These are phyloP conservation scores for Diceros bicornis DNA, from an alignment of 2,797 vertebrate species.

Conservation along the genomic window DNA sequence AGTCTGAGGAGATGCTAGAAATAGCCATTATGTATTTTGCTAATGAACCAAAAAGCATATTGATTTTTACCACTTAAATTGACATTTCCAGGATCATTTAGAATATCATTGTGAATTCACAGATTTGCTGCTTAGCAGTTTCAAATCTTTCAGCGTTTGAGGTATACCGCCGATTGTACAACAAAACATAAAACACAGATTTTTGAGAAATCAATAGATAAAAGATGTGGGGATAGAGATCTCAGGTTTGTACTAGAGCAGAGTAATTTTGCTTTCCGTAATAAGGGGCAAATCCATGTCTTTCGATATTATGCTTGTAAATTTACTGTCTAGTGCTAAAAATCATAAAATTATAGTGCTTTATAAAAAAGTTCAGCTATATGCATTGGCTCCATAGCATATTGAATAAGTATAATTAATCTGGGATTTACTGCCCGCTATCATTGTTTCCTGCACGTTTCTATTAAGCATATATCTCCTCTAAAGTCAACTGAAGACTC, in stretches of 20 bases:
- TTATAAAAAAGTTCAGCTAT: not conserved
- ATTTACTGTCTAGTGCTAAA: constrained; percentile 47
- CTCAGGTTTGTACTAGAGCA: constrained; percentile 3
- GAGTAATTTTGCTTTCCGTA: constrained; percentile 17
- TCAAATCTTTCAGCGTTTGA: constrained; percentile 62
- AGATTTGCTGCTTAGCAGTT: constrained; percentile 63
- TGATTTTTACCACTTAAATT: constrained; percentile 79
- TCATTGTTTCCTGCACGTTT: constrained; percentile 34
- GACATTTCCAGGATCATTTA: constrained; percentile 74
- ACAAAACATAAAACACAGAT: constrained; percentile 14
- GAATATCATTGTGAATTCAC: constrained; percentile 53
- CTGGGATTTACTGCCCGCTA: constrained; percentile 45
- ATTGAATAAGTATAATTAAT: constrained; percentile 62
- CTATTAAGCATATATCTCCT: constrained; percentile 47
- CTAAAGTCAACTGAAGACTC: constrained; percentile 49
- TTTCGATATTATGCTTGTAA: constrained; percentile 62
- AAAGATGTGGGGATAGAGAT: not conserved
- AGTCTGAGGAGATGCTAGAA: constrained; percentile 84
- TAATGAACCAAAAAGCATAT: constrained; percentile 86
- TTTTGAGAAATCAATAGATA: constrained; percentile 62
- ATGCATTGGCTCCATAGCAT: constrained; percentile 4
- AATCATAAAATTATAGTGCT: constrained; percentile 39
- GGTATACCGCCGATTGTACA: constrained; percentile 36
- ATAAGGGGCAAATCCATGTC: not conserved
- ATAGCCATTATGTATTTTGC: constrained; percentile 81